These are phyloP conservation scores for Piliocolobus tephrosceles DNA, from an alignment of 2,113 vertebrate species.

Conservation along the genomic window DNA sequence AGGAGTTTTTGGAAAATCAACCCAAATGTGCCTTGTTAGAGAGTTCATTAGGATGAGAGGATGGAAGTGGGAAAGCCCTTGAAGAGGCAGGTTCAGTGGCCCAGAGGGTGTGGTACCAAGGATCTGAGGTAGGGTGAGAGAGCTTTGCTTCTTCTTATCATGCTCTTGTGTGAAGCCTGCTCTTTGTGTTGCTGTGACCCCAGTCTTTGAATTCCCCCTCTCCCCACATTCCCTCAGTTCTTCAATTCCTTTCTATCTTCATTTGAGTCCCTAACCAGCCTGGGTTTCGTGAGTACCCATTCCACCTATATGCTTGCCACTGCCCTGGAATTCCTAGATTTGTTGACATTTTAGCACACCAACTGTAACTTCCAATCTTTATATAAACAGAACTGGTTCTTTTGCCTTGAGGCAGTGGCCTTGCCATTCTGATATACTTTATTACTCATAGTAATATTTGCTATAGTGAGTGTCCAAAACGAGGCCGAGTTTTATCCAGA, in stretches of 20 bases:
- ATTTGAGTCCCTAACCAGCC: not conserved
- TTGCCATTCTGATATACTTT: conserved; percentile 24
- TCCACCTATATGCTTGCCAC: not conserved
- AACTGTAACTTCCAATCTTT: not conserved
- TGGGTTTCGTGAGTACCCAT: not conserved
- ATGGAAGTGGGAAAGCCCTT: not conserved
- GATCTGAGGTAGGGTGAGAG: not conserved
- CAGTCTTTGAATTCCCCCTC: not conserved
- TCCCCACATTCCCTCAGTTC: not conserved
- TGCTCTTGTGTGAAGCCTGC: not conserved
- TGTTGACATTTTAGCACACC: not conserved
- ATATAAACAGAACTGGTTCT: not conserved
- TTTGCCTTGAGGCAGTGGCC: not conserved
- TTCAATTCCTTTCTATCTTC: not conserved
- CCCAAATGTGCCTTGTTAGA: not conserved
- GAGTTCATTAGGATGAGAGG: not conserved
- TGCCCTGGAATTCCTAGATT: not conserved
- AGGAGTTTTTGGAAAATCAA: conserved; percentile 24
- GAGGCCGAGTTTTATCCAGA: not conserved
- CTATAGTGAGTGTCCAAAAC: not conserved
- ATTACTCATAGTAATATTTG: not conserved
- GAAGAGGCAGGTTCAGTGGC: not conserved
- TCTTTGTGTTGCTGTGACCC: not conserved
- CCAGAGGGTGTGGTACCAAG: not conserved
- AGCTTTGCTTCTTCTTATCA: not conserved